These are phyloP conservation scores for Drosophila athabasca DNA, from an alignment of 1,140 invertebrate species.

Conservation along the genomic window DNA sequence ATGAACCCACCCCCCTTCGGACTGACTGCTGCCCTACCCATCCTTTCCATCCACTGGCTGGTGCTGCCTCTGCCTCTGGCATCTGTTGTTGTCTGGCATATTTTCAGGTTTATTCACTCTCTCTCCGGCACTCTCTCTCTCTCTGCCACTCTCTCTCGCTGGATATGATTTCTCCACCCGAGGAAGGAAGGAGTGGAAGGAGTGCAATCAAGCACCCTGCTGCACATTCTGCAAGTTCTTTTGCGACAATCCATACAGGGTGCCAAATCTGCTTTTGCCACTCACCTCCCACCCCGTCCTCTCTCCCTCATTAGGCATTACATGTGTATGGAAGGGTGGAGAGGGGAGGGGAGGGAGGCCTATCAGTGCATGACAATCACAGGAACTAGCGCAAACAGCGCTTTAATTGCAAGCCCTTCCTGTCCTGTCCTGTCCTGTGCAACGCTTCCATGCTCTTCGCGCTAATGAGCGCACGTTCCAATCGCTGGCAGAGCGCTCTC, in stretches of 20 bases:
- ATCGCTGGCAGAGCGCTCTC: conserved; percentile 11
- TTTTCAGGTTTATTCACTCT: conserved; percentile 62
- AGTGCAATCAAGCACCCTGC: conserved; percentile 51
- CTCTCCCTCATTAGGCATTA: conserved; percentile 22
- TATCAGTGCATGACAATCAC: conserved; percentile 37
- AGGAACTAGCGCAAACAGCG: conserved; percentile 44
- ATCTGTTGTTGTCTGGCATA: conserved; percentile 56
- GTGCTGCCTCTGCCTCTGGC: conserved; percentile 6
- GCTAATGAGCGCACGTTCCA: conserved; percentile 71
- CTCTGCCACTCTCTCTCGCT: conserved; percentile 11
- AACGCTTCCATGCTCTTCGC: conserved; percentile 39
- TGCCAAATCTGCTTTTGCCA: conserved; percentile 7
- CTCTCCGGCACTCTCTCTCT: conserved; percentile 17
- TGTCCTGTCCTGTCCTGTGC: conserved; percentile 27
- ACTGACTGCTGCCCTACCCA: background rate
- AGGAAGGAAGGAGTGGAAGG: too few relatives aligned
- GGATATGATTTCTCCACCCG: conserved; percentile 22
- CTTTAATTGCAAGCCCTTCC: conserved; percentile 69
- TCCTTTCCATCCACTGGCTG: background rate
- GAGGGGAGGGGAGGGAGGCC: background rate
- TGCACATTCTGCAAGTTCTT: conserved; percentile 50
- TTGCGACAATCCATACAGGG: conserved; percentile 35
- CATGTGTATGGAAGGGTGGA: conserved; percentile 8
- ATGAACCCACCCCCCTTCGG: conserved; percentile 37
- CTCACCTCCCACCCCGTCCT: conserved; percentile 4